Evolutionary conservation across 1,140 invertebrate genomes (phyloP), one percentile per base, ranked within the genome.

Genomic region (Pachypeltis micranthus): DNA sequence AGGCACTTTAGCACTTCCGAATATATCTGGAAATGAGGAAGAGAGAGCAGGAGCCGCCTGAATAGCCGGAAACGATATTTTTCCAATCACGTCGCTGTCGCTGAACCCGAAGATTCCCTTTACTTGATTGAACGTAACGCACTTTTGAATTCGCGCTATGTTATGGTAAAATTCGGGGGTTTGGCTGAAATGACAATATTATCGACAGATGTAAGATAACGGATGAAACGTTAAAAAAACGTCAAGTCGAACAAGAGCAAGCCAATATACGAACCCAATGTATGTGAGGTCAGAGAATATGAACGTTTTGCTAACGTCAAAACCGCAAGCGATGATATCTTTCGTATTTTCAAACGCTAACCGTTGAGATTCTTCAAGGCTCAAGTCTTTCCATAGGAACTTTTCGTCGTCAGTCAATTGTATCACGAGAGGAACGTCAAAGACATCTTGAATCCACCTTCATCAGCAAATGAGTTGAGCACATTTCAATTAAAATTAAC

Each of bases 381-480:
- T 88, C 26, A 99, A 75, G 74, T 98, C 92, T 75, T 93, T 97
- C 96, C 96, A 99, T 69, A 98, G 80, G 28, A 86, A 92, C 74
- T 99, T 99, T 74, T 99, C 97, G 77, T 99, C 97, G 73, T 99
- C 97, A 0, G 96, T 99, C 65, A 99, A 75, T 74, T 99, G 94
- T 68, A 98, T 91, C 0, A 98, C 86, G 21, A 99, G 74, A 29
- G 96, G 96, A 54, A 99, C 93, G 78, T 99, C 82, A 74, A 99
- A 99, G 0, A 90, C 86, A 69, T 99, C 96, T 79, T 99, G 96
- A 1, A 99, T 75, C 93, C 93, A 99, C 76, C 93, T 94, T 70
- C 78, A 75, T n/a, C n/a, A n/a, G n/a, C n/a, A n/a, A n/a, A n/a
- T n/a, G n/a, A n/a, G n/a, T n/a, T n/a, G n/a, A n/a, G n/a, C n/a